Evolutionary conservation across 2,113 vertebrate genomes (phyloP).

Genomic region (Paralichthys olivaceus): DNA sequence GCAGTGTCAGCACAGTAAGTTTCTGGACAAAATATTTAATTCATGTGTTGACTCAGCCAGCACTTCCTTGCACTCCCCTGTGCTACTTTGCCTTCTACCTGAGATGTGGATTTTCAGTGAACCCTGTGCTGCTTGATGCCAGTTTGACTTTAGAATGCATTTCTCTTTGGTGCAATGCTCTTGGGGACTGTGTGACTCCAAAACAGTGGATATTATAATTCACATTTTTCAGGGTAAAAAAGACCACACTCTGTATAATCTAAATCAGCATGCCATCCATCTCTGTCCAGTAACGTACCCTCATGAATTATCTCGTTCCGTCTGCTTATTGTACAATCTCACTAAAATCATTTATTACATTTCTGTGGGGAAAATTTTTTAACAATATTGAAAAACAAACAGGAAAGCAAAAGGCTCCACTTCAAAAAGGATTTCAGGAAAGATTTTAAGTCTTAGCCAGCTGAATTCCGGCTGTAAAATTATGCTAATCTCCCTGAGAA

Average conservation of each 20-base stretch:
- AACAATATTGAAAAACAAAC: conserved; percentile 34
- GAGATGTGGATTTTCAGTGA: conserved; percentile 19
- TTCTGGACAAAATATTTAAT: conserved; percentile 51
- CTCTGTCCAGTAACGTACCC: conserved; percentile 4
- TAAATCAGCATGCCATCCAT: conserved; percentile 15
- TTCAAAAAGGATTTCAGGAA: conserved; percentile 61
- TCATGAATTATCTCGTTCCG: not conserved
- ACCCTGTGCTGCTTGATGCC: conserved; percentile 11
- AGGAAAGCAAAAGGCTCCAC: conserved; percentile 30
- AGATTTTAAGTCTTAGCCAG: conserved; percentile 71
- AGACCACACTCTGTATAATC: not conserved
- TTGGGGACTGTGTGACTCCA: not conserved
- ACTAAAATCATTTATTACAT: conserved; percentile 22
- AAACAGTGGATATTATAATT: conserved; percentile 22
- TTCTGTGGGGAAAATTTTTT: not conserved
- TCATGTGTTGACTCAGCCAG: conserved; percentile 46
- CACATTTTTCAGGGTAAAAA: conserved; percentile 1
- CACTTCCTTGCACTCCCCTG: not conserved
- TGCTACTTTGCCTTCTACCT: conserved; percentile 30
- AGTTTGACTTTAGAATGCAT: conserved; percentile 30
- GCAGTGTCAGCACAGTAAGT: conserved; percentile 24
- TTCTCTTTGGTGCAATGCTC: conserved; percentile 11
- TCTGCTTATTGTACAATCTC: conserved; percentile 11
- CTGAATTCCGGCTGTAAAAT: conserved; percentile 71
- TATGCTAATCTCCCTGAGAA: conserved; percentile 70